Evolutionary conservation across 2,888 invertebrate species (phyloP).

Genomic region (Heliothis peltigera): DNA sequence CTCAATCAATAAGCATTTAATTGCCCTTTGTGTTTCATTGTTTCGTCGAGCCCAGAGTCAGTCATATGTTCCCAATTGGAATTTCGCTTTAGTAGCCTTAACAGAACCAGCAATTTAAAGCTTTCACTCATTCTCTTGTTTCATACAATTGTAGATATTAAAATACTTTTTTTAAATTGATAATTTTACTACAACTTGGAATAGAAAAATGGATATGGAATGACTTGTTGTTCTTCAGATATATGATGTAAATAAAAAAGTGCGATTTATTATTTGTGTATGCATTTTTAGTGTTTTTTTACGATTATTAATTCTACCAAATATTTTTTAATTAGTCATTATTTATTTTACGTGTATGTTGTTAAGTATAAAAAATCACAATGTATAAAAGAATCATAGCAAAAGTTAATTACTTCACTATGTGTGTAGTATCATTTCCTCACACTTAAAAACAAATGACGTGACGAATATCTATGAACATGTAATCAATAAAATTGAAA

Average conservation of each 20-base stretch:
- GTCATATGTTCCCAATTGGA: conserved; percentile 54
- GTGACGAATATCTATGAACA: conserved; percentile 3
- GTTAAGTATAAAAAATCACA: too few relatives aligned
- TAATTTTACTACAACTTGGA: background rate
- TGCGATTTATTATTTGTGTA: background rate
- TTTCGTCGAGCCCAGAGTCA: conserved; percentile 52
- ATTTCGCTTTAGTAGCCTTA: conserved; percentile 39
- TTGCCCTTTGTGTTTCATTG: conserved; percentile 57
- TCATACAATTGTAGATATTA: background rate
- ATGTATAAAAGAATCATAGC: too few relatives aligned
- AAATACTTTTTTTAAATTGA: background rate
- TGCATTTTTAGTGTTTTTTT: too few relatives aligned
- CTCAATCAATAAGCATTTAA: conserved; percentile 52
- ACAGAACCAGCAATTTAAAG: conserved; percentile 28
- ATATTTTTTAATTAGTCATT: too few relatives aligned
- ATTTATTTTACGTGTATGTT: too few relatives aligned
- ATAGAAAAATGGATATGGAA: background rate
- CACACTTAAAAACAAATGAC: background rate
- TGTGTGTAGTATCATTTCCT: too few relatives aligned
- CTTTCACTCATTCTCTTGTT: conserved; percentile 17
- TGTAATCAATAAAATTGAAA: conserved; percentile 33
- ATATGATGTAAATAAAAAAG: background rate
- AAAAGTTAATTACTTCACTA: too few relatives aligned
- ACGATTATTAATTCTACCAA: too few relatives aligned
- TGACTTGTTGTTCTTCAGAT: background rate